phyloP scores from a whole-genome alignment of 1,140 invertebrate species.

The Aphis craccivora region DNA sequence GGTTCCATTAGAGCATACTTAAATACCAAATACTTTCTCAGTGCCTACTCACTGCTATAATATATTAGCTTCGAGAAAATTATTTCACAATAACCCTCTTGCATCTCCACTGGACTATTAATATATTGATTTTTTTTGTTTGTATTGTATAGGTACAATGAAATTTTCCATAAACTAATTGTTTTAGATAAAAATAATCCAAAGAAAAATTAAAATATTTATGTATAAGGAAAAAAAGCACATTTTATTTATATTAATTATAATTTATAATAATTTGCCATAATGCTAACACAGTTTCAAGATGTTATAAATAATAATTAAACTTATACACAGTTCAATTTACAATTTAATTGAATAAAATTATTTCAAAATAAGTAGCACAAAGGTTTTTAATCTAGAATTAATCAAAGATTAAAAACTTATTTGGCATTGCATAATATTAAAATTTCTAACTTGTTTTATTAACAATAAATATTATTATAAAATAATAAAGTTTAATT shows the following conservation, averaged over 20 bases:
- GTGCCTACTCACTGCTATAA: not conserved
- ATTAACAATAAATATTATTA: not conserved
- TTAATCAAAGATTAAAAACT: not conserved
- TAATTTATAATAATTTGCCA: not conserved
- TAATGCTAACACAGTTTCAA: conserved; percentile 13
- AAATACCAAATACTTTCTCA: not conserved
- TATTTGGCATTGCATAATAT: not conserved
- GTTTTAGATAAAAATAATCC: not conserved
- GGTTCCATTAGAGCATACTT: not conserved
- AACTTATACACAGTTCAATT: conserved; percentile 2
- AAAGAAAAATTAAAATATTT: not conserved
- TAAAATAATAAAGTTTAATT: not conserved
- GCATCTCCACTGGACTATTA: not conserved
- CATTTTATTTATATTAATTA: conserved; percentile 22
- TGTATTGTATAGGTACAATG: not conserved
- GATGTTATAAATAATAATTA: conserved; percentile 10
- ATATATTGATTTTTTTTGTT: not conserved
- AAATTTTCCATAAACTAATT: not conserved
- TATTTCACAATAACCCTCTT: too few species aligned
- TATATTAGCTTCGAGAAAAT: too few species aligned
- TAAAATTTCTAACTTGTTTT: not conserved
- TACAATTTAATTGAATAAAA: not conserved
- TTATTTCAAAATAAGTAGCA: conserved; percentile 21
- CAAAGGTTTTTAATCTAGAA: not conserved
- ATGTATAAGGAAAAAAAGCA: not conserved